phyloP scores from a whole-genome alignment of 2,113 vertebrate genomes.

The Cyprinodon tularosa region DNA sequence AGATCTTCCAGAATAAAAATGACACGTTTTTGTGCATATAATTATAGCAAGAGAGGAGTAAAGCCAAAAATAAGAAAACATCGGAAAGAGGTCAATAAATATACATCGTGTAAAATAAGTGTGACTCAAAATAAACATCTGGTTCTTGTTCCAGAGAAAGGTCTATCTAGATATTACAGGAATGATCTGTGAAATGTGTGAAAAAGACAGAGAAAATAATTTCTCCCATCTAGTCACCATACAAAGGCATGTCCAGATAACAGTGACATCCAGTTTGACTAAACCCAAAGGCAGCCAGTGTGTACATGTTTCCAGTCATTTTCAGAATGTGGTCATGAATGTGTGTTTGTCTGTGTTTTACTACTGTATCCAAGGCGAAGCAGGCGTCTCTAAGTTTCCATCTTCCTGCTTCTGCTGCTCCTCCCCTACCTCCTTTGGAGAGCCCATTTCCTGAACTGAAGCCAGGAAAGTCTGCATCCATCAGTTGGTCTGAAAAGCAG shows the following conservation, averaged over 20 bases:
- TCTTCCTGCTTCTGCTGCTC: constrained; percentile 78
- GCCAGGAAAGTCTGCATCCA: constrained; percentile 96
- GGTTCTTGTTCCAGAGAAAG: not conserved
- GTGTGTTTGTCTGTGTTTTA: constrained; percentile 88
- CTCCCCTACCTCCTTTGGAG: constrained; percentile 80
- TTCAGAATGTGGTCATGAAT: constrained; percentile 70
- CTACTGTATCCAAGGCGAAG: constrained; percentile 93
- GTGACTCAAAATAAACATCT: not conserved
- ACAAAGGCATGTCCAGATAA: constrained; percentile 46
- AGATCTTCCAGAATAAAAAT: constrained; percentile 37
- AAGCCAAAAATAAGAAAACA: not conserved
- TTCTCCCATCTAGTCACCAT: constrained; percentile 8
- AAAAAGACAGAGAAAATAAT: not conserved
- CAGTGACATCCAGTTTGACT: constrained; percentile 32
- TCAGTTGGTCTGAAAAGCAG: constrained; percentile 85
- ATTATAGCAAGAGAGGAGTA: not conserved
- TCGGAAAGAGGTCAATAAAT: not conserved
- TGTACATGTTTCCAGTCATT: constrained; percentile 47
- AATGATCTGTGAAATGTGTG: not conserved
- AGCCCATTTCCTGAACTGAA: constrained; percentile 95
- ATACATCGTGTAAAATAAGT: not conserved
- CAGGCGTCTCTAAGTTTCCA: constrained; percentile 90
- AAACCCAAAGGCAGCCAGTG: constrained; percentile 67
- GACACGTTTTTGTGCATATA: constrained; percentile 1
- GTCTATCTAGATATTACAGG: not conserved